Conservation (phyloP, 1,140 invertebrate species). For the Thalassaphorura encarpata region DNA sequence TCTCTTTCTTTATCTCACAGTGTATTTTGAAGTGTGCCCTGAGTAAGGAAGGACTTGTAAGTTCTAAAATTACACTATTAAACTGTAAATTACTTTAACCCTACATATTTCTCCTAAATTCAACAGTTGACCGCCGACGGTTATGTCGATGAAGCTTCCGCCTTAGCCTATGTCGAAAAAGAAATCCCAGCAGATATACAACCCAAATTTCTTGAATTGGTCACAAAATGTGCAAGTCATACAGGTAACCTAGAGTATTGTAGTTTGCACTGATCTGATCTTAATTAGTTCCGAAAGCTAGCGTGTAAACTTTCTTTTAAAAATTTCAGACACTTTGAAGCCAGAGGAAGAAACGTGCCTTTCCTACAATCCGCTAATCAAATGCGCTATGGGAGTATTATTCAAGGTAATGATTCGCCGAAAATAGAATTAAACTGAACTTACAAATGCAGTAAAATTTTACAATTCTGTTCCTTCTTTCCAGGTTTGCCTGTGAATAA, state of each 20-base stretch:
- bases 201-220: background rate
- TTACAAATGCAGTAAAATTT: background rate
- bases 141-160: slow-evolving; percentile 1
- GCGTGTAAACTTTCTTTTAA: too few relatives aligned
- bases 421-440: background rate
- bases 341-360: slow-evolving; percentile 1
- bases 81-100: background rate
- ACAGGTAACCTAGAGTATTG: too few relatives aligned
- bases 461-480: background rate
- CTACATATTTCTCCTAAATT: background rate
- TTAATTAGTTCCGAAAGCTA: too few relatives aligned
- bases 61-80: background rate
- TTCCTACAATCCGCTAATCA: background rate
- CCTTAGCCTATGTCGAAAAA: background rate
- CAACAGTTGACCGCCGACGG: slow-evolving; percentile 1
- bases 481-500: background rate
- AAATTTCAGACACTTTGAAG: background rate
- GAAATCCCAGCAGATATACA: background rate
- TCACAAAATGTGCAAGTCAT: slow-evolving; percentile 3
- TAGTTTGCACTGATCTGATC: too few relatives aligned
- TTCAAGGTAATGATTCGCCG: slow-evolving; percentile 1
- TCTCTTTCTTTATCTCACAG: background rate
- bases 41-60: slow-evolving; percentile 2
- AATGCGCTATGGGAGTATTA: background rate
- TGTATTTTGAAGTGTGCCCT: slow-evolving; percentile 1